These are phyloP conservation scores for Campoletis sonorensis DNA, from an alignment of 1,140 invertebrate genomes.

Conservation along the genomic window DNA sequence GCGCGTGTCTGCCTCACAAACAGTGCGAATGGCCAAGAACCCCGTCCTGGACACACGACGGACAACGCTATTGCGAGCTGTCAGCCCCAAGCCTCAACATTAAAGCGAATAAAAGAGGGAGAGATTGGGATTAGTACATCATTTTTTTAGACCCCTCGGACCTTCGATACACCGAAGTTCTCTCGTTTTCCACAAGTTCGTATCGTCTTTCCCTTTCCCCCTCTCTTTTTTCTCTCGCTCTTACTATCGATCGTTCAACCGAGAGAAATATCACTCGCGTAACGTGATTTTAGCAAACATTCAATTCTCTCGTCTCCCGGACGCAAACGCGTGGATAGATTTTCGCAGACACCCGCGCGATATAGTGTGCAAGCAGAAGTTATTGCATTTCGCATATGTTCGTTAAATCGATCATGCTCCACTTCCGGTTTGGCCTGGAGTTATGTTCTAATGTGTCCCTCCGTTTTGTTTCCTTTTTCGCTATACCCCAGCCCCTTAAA, in stretches of 20 bases:
- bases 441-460: background rate
- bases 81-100: background rate
- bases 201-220: too few relatives aligned
- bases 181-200: constrained; percentile 12
- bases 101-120: background rate
- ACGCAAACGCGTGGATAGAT: background rate
- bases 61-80: background rate
- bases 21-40: background rate
- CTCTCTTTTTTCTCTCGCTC: background rate
- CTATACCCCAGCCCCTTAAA: too few relatives aligned
- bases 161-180: background rate
- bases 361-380: background rate
- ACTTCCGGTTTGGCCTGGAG: background rate
- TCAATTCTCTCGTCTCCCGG: background rate
- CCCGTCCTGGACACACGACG: background rate
- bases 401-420: background rate
- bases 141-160: constrained; percentile 1
- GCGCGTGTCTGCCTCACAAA: constrained; percentile 19
- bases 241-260: constrained; percentile 31
- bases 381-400: background rate
- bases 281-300: background rate
- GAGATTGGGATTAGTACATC: constrained; percentile 3
- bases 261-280: background rate
- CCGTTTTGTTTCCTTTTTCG: too few relatives aligned
- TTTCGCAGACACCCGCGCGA: background rate